phyloP scores from a whole-genome alignment of 2,888 invertebrate genomes.

The Drosophila stalkeri region DNA sequence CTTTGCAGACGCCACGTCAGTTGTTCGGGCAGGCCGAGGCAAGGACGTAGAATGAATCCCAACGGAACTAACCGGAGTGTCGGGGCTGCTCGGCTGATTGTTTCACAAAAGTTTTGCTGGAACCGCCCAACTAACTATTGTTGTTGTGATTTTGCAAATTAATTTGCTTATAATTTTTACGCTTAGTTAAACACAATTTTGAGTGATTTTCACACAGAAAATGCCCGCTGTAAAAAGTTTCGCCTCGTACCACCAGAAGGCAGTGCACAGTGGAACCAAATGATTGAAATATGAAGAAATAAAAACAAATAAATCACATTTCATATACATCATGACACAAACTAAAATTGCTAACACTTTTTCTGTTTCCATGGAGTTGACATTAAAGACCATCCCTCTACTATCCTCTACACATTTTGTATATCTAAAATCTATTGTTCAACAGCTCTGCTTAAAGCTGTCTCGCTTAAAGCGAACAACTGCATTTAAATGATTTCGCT shows the following conservation, averaged over 20 bases:
- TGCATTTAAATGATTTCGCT: constrained; percentile 52
- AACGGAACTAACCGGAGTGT: constrained; percentile 49
- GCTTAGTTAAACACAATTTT: constrained; percentile 85
- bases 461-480: constrained; percentile 35
- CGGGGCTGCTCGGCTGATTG: constrained; percentile 73
- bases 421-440: constrained; percentile 15
- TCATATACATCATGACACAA: background rate
- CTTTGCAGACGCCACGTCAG: constrained; percentile 58
- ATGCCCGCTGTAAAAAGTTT: constrained; percentile 69
- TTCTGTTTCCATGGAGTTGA: background rate
- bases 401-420: background rate
- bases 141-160: constrained; percentile 83
- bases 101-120: constrained; percentile 77
- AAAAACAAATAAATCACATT: background rate
- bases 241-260: constrained; percentile 50
- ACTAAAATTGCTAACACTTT: background rate
- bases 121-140: constrained; percentile 65
- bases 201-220: constrained; percentile 83
- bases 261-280: constrained; percentile 51
- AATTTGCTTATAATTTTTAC: constrained; percentile 85
- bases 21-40: constrained; percentile 49
- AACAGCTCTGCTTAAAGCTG: constrained; percentile 17
- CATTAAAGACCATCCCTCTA: background rate
- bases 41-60: constrained; percentile 35
- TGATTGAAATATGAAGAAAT: background rate